Conservation (phyloP, 1,140 invertebrate species). For the Condylostylus longicornis region DNA sequence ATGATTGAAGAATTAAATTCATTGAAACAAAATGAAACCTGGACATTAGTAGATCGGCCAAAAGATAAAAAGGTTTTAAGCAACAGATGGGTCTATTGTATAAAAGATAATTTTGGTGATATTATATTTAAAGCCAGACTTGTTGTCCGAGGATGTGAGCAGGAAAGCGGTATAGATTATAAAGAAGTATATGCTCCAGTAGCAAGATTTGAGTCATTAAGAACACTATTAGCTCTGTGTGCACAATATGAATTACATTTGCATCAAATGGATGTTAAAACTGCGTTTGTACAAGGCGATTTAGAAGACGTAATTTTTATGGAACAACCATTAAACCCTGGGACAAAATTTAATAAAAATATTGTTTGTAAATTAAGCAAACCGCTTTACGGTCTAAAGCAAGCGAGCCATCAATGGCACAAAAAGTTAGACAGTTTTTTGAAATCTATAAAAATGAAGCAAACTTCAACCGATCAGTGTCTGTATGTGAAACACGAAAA, state of each 20-base stretch:
- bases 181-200: conserved; percentile 25
- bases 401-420: conserved; percentile 21
- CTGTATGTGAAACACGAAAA: conserved; percentile 20
- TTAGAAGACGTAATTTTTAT: conserved; percentile 31
- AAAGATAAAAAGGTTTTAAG: conserved; percentile 14
- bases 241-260: conserved; percentile 13
- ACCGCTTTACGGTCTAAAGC: conserved; percentile 30
- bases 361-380: conserved; percentile 24
- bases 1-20: conserved; percentile 14
- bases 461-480: conserved; percentile 20
- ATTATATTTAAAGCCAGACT: conserved; percentile 26
- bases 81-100: conserved; percentile 25
- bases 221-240: conserved; percentile 5
- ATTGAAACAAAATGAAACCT: conserved; percentile 12
- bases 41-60: conserved; percentile 14
- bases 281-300: conserved; percentile 21
- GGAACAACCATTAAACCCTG: conserved; percentile 25
- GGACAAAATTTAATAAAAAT: conserved; percentile 7
- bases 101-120: conserved; percentile 19
- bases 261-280: conserved; percentile 25
- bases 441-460: conserved; percentile 13
- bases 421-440: conserved; percentile 16
- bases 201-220: conserved; percentile 6
- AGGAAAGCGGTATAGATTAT: conserved; percentile 22
- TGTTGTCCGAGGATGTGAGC: conserved; percentile 19